Percentiles rank a stretch among this genome's conserved stretches.
phyloP scores from a whole-genome alignment of 2,113 vertebrate species.

The Eclectus roratus region DNA sequence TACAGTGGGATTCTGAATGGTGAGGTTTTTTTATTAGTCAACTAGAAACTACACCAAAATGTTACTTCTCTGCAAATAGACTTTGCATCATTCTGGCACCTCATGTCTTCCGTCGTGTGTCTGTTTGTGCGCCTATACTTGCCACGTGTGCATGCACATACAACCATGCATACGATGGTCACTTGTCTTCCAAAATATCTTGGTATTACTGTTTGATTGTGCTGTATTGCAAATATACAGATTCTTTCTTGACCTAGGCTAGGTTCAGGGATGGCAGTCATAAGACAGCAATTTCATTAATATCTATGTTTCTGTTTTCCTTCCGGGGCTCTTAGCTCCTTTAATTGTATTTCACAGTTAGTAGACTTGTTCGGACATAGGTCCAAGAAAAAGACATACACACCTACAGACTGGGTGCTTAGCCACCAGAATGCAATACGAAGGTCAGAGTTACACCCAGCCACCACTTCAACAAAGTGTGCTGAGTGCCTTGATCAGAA shows the following conservation, averaged over 20 bases:
- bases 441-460: background rate
- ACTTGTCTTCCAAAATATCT: background rate
- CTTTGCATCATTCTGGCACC: background rate
- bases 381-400: background rate
- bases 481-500: background rate
- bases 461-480: rapidly evolving
- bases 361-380: background rate
- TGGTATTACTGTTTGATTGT: background rate
- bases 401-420: background rate
- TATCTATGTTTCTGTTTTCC: background rate
- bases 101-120: background rate
- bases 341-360: background rate
- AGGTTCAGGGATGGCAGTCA: background rate
- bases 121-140: background rate
- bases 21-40: background rate
- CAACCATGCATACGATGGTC: rapidly evolving
- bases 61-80: background rate
- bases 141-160: rapidly evolving
- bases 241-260: background rate
- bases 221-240: background rate
- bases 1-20: background rate
- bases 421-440: background rate
- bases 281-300: background rate
- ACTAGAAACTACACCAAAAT: background rate
- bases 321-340: background rate